Conservation (phyloP, 2,797 vertebrate genomes). For the Neosilurus hyrtlii region DNA sequence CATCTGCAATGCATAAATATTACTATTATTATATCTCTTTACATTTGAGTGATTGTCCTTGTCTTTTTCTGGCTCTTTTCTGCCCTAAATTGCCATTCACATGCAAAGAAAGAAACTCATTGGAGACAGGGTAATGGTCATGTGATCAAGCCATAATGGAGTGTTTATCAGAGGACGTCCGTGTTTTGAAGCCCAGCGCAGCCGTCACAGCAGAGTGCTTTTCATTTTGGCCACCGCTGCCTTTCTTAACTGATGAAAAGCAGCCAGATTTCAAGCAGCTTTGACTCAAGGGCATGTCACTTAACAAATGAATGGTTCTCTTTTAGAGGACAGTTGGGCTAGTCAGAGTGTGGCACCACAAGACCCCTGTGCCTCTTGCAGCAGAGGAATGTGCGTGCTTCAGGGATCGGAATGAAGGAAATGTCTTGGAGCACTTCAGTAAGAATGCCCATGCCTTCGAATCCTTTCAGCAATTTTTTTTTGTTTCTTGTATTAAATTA, state of each 20-base stretch:
- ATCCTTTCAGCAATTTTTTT: constrained; percentile 17
- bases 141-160: constrained; percentile 40
- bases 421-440: constrained; percentile 39
- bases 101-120: constrained; percentile 34
- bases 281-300: constrained; percentile 68
- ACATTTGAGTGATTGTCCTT: background rate
- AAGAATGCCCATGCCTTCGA: constrained; percentile 29
- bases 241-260: constrained; percentile 64
- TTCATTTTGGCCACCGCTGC: constrained; percentile 51
- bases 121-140: constrained; percentile 30
- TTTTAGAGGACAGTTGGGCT: constrained; percentile 67
- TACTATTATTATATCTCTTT: background rate
- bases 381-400: constrained; percentile 61
- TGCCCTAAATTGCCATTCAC: constrained; percentile 16
- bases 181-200: constrained; percentile 40
- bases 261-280: constrained; percentile 62
- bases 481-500: constrained; percentile 21
- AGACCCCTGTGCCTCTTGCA: constrained; percentile 66
- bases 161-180: constrained; percentile 46
- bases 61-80: background rate
- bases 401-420: constrained; percentile 44
- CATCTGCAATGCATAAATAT: background rate
- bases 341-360: constrained; percentile 64
- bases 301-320: constrained; percentile 70
- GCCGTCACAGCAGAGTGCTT: constrained; percentile 58